Base-by-base conservation (phyloP, 2,113 vertebrate species). In the Cacatua alba region DNA sequence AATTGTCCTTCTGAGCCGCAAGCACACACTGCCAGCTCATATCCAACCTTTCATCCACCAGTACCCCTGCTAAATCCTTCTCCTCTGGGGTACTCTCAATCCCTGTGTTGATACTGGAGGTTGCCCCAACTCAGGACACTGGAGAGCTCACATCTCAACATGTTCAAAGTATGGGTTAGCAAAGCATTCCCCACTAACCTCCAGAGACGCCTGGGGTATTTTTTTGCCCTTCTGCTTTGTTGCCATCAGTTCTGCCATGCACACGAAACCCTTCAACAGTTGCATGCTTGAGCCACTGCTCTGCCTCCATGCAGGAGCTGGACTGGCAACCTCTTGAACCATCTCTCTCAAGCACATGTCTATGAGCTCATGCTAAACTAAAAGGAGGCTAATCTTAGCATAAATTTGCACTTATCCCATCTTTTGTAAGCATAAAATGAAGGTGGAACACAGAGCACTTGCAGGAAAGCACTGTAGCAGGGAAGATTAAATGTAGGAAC, bases 361-460 rank as follows among this genome's bases (percentile, higher is more conserved):
- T 95, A 60, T 95, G 86, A 95, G 94, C 94, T 95, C 95, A 95
- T 68, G 65, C 95, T 92, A 51, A 85, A 94, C 83, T 76, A 91
- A 94, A 96, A 97, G 84, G 91, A 97, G 96, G 93, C 93, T 96
- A 97, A 97, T 94, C 95, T 95, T 95, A 76, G 95, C 96, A 97
- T 97, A 97, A 97, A 96, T 97, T 97, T 96, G 84, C 96, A 97
- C 96, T 96, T 91, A 89, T 92, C 91, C 92, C 94, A 96, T 95
- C 89, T 95, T 97, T 94, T 94, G 91, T 91, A 97, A 96, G 96
- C 96, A 96, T 65, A 79, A 97, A 93, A 93, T 59, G 91, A 96
- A 95, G 94, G 94, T 95, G 83, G 94, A 92, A 94, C 80, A 51
- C 48, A 59, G 94, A 94, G 74, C 78, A 10, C 75, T 91, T 1